Conservation (phyloP, 2,113 vertebrate species). For the Gymnobelideus leadbeateri region DNA sequence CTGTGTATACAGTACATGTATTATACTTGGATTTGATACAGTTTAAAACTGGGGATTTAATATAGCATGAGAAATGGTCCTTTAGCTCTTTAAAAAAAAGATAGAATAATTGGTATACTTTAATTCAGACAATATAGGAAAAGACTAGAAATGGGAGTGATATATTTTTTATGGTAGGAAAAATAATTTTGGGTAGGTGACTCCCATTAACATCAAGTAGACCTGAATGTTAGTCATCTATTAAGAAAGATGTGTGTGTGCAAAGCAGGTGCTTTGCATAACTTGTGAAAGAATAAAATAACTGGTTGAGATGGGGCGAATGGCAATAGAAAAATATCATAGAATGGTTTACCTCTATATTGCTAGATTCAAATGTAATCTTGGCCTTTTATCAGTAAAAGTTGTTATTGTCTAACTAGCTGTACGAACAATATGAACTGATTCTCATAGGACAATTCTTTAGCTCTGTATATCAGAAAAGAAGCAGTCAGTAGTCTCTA, state of each 20-base stretch:
- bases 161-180: neutral
- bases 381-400: fast-evolving
- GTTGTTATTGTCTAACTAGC: fast-evolving
- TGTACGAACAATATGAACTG: too few relatives aligned
- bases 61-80: neutral
- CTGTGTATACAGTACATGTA: neutral
- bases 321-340: fast-evolving
- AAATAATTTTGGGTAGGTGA: neutral
- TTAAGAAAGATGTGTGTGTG: neutral
- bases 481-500: fast-evolving
- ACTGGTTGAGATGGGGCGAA: neutral
- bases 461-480: fast-evolving
- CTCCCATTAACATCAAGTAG: neutral
- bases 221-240: neutral
- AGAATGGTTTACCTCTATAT: neutral
- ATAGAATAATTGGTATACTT: neutral
- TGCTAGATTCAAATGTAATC: neutral
- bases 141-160: neutral
- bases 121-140: neutral
- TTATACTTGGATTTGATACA: neutral
- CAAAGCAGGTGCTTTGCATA: too few relatives aligned
- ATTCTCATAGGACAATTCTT: too few relatives aligned
- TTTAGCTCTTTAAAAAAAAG: neutral
- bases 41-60: neutral
- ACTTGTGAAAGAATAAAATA: too few relatives aligned